These are phyloP conservation scores for Pammene aurita DNA, from an alignment of 2,888 invertebrate species.

Conservation along the genomic window DNA sequence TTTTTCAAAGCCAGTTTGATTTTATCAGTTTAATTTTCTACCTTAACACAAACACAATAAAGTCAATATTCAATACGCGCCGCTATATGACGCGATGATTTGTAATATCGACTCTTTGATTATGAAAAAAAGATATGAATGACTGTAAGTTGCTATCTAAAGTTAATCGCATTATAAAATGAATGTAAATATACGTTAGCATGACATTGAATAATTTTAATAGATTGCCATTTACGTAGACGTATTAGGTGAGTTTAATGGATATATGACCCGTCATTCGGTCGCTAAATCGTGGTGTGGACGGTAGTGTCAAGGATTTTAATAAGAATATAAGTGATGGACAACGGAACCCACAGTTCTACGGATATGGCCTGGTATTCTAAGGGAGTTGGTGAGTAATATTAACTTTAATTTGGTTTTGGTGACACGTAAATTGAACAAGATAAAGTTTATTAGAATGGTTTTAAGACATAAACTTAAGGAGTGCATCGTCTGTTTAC, in stretches of 20 bases:
- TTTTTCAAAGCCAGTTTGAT: too few species aligned
- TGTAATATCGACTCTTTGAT: too few species aligned
- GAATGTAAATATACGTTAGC: not conserved
- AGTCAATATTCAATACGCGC: too few species aligned
- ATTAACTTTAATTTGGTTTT: not conserved
- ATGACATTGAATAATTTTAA: constrained; percentile 4
- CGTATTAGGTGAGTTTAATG: not conserved
- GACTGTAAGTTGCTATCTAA: not conserved
- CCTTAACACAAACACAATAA: too few species aligned
- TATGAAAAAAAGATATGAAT: too few species aligned
- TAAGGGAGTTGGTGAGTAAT: constrained; percentile 14
- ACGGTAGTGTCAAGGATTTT: not conserved
- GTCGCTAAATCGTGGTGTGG: not conserved
- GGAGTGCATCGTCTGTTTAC: too few species aligned
- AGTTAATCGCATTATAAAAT: not conserved
- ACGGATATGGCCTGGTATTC: not conserved
- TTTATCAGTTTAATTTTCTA: too few species aligned
- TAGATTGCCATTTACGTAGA: not conserved
- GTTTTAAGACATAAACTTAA: too few species aligned
- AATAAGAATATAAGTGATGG: not conserved
- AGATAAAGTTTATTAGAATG: too few species aligned
- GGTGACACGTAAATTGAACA: not conserved
- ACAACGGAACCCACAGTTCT: not conserved
- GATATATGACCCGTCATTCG: constrained; percentile 10
- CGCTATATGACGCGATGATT: too few species aligned